Conservation (phyloP, 30 jellyfish, hydroid and myxozoan genomes). For the Aurelia sp. region DNA sequence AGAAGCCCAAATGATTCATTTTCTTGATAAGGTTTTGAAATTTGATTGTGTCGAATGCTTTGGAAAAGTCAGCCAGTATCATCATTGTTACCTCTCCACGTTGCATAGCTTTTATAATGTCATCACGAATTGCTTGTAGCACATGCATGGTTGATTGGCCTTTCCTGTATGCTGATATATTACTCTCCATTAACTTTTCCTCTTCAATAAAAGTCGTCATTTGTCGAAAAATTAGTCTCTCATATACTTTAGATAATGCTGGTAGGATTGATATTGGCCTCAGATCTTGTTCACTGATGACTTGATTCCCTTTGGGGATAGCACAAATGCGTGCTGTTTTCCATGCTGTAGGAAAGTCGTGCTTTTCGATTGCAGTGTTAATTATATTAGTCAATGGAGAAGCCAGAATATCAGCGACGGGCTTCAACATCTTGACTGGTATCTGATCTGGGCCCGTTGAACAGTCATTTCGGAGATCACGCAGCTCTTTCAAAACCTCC, state of each 20-base stretch:
- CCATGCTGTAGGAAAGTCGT: constrained; percentile 44
- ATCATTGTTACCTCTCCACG: constrained; percentile 59
- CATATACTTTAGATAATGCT: constrained; percentile 44
- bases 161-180: constrained; percentile 35
- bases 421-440: constrained; percentile 49
- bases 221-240: constrained; percentile 33
- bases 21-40: constrained; percentile 15
- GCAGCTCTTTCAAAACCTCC: constrained; percentile 45
- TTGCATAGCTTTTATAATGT: constrained; percentile 48
- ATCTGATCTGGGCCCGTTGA: constrained; percentile 68
- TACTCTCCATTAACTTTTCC: constrained; percentile 10
- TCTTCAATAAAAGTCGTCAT: constrained; percentile 21
- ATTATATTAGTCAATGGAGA: constrained; percentile 37
- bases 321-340: constrained; percentile 63
- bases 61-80: constrained; percentile 58
- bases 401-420: constrained; percentile 49
- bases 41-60: constrained; percentile 44
- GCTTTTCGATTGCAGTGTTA: constrained; percentile 42
- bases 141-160: constrained; percentile 59
- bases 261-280: constrained; percentile 58
- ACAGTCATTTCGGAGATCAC: constrained; percentile 29
- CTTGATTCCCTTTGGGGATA: constrained; percentile 43
- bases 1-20: constrained; percentile 39
- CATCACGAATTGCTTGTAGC: constrained; percentile 39
- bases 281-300: constrained; percentile 20